These are phyloP conservation scores for Rhinoraja longicauda DNA, from an alignment of 2,797 vertebrate genomes.

Conservation along the genomic window DNA sequence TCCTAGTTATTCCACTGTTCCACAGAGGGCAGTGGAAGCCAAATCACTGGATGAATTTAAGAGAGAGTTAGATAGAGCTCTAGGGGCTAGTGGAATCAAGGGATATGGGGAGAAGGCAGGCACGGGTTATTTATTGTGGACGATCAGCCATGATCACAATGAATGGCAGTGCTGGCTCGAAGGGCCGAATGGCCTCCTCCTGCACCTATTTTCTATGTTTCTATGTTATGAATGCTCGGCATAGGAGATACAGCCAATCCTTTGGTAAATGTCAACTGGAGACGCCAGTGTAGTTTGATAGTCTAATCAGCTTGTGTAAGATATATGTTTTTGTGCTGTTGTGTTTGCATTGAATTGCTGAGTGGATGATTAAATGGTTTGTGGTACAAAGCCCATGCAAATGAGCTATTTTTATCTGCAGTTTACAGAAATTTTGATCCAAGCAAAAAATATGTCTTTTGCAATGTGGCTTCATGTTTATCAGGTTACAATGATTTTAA, in stretches of 20 bases:
- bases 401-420: conserved; percentile 36
- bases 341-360: conserved; percentile 31
- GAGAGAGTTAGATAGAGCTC: too few species aligned
- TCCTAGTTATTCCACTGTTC: too few species aligned
- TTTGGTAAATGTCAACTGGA: conserved; percentile 21
- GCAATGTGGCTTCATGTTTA: background rate
- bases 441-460: background rate
- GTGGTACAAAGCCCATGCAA: conserved; percentile 18
- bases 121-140: too few species aligned
- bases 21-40: too few species aligned
- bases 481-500: background rate
- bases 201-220: too few species aligned
- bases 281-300: conserved; percentile 16
- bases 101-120: too few species aligned
- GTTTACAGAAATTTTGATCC: conserved; percentile 29
- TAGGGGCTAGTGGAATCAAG: too few species aligned
- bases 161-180: too few species aligned
- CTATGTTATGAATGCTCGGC: conserved; percentile 8
- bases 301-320: conserved; percentile 36
- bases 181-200: too few species aligned
- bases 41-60: too few species aligned
- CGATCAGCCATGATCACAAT: too few species aligned
- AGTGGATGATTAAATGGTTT: conserved; percentile 36
- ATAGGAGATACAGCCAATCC: background rate
- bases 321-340: conserved; percentile 37